Evolutionary conservation across 2,797 vertebrate genomes (phyloP), one percentile per base, ranked within the genome.

Genomic region (Protosalanx chinensis): DNA sequence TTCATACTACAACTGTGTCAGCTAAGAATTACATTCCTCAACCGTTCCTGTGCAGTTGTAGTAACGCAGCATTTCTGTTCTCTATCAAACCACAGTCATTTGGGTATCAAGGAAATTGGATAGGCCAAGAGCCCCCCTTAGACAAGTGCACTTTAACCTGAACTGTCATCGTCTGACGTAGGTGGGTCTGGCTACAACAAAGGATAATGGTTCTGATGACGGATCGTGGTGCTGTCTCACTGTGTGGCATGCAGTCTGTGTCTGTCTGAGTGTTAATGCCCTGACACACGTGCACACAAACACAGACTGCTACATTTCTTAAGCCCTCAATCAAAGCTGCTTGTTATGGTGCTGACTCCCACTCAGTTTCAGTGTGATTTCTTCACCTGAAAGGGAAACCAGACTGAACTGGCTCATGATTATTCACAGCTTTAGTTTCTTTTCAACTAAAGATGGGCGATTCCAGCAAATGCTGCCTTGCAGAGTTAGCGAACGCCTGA

Each of bases 201-300:
- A 93, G 89, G 91, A 91, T 94, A 94, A 94, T 93, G 92, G 90
- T 86, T 79, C 84, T 88, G 94, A 73, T 90, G 94, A 95, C 62
- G 79, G 94, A 95, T 89, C 68, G 68, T 74, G 30, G 72, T 79
- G 86, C 84, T 87, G 84, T 75, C 81, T 82, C 83, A 79, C 90
- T 90, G 91, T 89, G 90, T 87, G 92, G 90, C 83, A 88, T 89
- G 89, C 89, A 78, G 87, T 83, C 81, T 84, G 79, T 77, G 74
- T 80, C 86, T 85, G 23, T 75, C 85, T 78, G 79, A 81, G 76
- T 82, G 69, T 76, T 77, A 46, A 82, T 82, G 74, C 82, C 79
- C 57, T 64, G 37, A 76, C 77, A 81, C 79, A 72, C 78, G 51
- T 61, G 75, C 74, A 78, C 56, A 63, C 57, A 78, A 72, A 76